phyloP scores from a whole-genome alignment of 2,888 invertebrate species.

The Morpho helenor region DNA sequence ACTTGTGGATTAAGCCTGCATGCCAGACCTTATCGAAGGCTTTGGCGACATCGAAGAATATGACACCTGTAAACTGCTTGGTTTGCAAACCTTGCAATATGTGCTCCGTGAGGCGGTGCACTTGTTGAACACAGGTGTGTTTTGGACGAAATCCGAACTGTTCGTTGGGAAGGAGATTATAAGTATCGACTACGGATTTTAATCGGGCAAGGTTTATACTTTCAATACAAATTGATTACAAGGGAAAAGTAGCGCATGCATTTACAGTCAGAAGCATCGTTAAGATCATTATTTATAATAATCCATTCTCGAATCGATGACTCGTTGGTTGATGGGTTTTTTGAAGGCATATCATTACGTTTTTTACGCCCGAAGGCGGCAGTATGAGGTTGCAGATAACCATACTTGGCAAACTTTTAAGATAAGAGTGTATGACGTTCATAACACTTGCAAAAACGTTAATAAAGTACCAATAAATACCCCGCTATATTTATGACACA shows the following conservation, averaged over 20 bases:
- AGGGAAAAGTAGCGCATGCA: conserved; percentile 8
- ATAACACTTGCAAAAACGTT: background rate
- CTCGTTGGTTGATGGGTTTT: conserved; percentile 3
- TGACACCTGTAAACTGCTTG: too few relatives aligned
- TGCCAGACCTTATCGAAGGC: too few relatives aligned
- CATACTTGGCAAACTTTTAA: background rate
- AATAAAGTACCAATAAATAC: background rate
- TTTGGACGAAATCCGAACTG: too few relatives aligned
- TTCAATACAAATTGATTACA: conserved; percentile 3
- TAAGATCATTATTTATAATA: conserved; percentile 15
- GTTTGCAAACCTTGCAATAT: too few relatives aligned
- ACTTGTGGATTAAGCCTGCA: too few relatives aligned
- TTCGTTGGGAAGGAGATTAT: too few relatives aligned
- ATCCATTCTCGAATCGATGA: conserved; percentile 9
- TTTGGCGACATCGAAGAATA: too few relatives aligned
- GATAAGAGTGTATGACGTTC: background rate
- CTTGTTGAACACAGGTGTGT: too few relatives aligned
- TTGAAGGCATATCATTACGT: conserved; percentile 13
- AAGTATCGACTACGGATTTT: too few relatives aligned
- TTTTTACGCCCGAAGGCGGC: conserved; percentile 12
- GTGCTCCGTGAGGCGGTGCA: too few relatives aligned
- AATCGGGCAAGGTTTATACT: too few relatives aligned
- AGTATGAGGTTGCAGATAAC: conserved; percentile 17
- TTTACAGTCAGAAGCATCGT: conserved; percentile 9
- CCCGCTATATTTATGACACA: too few relatives aligned